phyloP scores from a whole-genome alignment of 2,113 vertebrate species.

The Apistogramma diplotaenia region DNA sequence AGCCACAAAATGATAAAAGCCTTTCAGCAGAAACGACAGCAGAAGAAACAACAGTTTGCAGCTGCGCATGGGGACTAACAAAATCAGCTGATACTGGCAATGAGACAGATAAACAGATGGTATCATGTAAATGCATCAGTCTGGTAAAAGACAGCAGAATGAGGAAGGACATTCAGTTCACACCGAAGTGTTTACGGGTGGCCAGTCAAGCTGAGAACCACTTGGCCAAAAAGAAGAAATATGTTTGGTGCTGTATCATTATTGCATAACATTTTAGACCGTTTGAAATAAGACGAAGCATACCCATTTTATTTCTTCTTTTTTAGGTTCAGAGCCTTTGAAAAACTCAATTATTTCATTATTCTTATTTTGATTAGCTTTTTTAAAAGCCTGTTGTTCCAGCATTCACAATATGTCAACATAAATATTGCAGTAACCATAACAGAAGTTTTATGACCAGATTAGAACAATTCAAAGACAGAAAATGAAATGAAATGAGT shows the following conservation, averaged over 20 bases:
- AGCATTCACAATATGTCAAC: no score
- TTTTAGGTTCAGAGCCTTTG: not conserved
- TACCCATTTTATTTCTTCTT: not conserved
- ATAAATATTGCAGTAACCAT: no score
- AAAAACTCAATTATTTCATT: not conserved
- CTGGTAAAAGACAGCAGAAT: not conserved
- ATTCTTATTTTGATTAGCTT: no score
- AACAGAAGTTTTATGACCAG: not conserved
- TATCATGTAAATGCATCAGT: not conserved
- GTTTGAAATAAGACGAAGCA: not conserved
- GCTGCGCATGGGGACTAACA: not conserved
- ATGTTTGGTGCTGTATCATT: slow-evolving; percentile 9
- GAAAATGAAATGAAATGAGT: no score
- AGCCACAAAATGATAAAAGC: not conserved
- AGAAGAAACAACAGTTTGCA: not conserved
- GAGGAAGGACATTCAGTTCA: not conserved
- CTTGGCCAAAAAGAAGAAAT: not conserved
- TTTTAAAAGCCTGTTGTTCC: no score
- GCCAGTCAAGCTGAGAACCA: not conserved
- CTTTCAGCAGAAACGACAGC: not conserved
- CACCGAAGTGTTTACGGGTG: not conserved
- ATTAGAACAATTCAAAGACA: not conserved
- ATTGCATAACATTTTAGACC: not conserved
- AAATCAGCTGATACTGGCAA: not conserved
- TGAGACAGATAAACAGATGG: not conserved